These are phyloP conservation scores for Tor tambroides DNA, from an alignment of 2,113 vertebrate genomes.

Conservation along the genomic window DNA sequence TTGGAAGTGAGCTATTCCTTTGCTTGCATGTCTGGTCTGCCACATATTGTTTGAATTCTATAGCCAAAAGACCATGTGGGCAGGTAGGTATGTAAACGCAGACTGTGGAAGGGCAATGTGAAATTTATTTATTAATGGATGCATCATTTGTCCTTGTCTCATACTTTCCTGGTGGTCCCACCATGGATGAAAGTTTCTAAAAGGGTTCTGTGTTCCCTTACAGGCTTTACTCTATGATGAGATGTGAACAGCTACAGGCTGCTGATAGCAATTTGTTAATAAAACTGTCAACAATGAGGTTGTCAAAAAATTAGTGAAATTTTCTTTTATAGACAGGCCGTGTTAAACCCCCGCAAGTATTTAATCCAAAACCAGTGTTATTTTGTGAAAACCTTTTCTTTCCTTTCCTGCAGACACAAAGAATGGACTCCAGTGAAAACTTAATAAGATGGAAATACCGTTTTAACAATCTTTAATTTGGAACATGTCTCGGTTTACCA, in stretches of 20 bases:
- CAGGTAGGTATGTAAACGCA: slow-evolving; percentile 10
- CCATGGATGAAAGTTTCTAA: slow-evolving; percentile 10
- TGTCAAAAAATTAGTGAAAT: not conserved
- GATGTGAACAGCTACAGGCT: not conserved
- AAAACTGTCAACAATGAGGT: not conserved
- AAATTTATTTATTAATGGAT: slow-evolving; percentile 32
- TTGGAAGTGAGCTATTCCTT: not conserved
- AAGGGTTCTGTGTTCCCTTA: not conserved
- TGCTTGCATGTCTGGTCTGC: not conserved
- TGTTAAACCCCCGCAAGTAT: not conserved
- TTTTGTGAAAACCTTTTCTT: slow-evolving; percentile 16
- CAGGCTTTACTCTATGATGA: not conserved
- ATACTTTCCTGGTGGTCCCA: slow-evolving; percentile 29
- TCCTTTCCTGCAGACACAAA: not conserved
- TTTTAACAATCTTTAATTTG: slow-evolving; percentile 42
- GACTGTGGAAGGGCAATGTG: slow-evolving; percentile 1
- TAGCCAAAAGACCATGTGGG: slow-evolving; percentile 20
- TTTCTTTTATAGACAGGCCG: not conserved
- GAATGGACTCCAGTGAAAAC: slow-evolving; percentile 11
- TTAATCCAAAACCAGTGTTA: not conserved
- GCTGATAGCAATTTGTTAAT: not conserved
- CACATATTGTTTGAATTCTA: slow-evolving; percentile 11
- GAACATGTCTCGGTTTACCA: slow-evolving; percentile 40
- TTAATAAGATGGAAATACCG: slow-evolving; percentile 28
- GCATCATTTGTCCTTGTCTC: slow-evolving; percentile 29